Base-by-base conservation (phyloP, 2,888 invertebrate species). In the Brenthis daphne region DNA sequence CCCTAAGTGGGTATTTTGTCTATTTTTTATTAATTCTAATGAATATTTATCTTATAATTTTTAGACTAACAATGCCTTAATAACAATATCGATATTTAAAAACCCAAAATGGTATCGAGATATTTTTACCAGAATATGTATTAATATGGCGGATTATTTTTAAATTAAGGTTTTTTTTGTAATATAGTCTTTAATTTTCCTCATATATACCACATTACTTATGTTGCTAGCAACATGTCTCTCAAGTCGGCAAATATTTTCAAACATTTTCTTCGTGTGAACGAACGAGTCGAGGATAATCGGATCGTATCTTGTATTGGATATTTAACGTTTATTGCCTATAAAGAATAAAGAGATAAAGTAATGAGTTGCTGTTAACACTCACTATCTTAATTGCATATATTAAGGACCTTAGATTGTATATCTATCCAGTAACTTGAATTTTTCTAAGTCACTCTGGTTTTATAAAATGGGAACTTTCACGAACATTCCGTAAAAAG, bases 341-440 rank as follows among this genome's bases (percentile, higher is more conserved):
- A 68, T 70, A 66, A 72, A 72, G 60, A 65, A 70, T 68, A 64
- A 54, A 29, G 58, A 55, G 68, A 68, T 71, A 68, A 66, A 68
- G 63, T 58, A 68, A 64, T 58, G 58, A 66, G 68, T 50, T 50
- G 55, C 56, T 37, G 57, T 68, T 66, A 56, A 71, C 66, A 55
- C 33, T 37, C 53, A 50, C 63, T 68, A 65, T 70, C 70, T 57
- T 61, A 65, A 65, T 70, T 64, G 60, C 67, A 24, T 54, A 55
- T 57, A 43, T 43, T 64, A 57, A 43, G 61, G 67, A 55, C 24
- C n/a, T 50, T 51, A 43, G n/a, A 56, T 56, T 63, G 29, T 33
- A 29, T 64, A 29, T 24, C 55, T 33, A 14, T 47, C 47, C n/a
- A 43, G 54, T 50, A 33, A 16, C 63, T 61, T 11, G 16, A 13